phyloP scores from a whole-genome alignment of 2,888 invertebrate genomes.

The Congeria kusceri region DNA sequence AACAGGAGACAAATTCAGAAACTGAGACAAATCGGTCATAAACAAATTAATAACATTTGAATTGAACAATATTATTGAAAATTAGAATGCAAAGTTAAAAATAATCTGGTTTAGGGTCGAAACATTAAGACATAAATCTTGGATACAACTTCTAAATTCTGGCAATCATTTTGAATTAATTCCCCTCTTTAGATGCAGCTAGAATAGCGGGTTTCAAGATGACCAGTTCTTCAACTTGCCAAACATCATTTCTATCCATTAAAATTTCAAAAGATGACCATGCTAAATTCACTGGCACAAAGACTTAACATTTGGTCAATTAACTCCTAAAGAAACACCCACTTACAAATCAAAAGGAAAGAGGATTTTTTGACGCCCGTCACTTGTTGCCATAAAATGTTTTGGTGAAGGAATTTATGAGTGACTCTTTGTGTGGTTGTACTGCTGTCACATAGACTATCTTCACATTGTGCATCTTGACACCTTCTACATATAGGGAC shows the following conservation, averaged over 20 bases:
- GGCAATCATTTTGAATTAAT: background rate
- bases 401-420: background rate
- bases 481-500: too few species aligned
- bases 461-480: too few species aligned
- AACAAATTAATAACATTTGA: too few species aligned
- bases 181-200: background rate
- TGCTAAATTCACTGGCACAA: conserved; percentile 16
- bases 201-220: background rate
- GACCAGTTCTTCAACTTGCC: conserved; percentile 14
- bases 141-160: too few species aligned
- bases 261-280: conserved; percentile 43
- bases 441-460: too few species aligned
- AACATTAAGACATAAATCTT: too few species aligned
- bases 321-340: conserved; percentile 47
- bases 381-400: background rate
- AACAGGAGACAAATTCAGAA: too few species aligned
- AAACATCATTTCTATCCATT: conserved; percentile 43
- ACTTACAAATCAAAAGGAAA: conserved; percentile 26
- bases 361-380: background rate
- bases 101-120: too few species aligned
- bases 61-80: too few species aligned
- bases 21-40: too few species aligned
- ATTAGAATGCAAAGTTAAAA: too few species aligned
- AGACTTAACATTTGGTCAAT: conserved; percentile 59
- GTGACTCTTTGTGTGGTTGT: too few species aligned